These are phyloP conservation scores for Megatriorchis doriae DNA, from an alignment of 2,113 vertebrate species.

Conservation along the genomic window DNA sequence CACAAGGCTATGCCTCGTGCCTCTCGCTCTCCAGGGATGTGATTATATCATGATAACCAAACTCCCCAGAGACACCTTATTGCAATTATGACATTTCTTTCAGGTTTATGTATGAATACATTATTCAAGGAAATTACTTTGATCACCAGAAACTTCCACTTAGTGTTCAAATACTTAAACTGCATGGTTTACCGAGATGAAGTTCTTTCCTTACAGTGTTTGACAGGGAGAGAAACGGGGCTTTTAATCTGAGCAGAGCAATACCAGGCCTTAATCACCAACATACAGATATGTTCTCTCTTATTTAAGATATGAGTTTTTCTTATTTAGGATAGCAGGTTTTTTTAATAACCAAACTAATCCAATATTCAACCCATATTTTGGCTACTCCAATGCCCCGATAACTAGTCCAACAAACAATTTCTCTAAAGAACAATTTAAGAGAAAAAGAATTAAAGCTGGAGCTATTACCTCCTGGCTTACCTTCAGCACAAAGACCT, in stretches of 20 bases:
- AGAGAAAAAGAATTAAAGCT: background rate
- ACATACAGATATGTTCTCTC: background rate
- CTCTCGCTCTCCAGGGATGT: constrained; percentile 38
- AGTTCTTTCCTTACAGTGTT: constrained; percentile 46
- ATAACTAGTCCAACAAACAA: background rate
- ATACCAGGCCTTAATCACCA: background rate
- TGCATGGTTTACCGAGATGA: constrained; percentile 60
- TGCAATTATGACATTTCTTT: constrained; percentile 72
- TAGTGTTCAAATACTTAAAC: constrained; percentile 68
- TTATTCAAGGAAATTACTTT: constrained; percentile 69
- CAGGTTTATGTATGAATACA: constrained; percentile 69
- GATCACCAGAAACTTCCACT: constrained; percentile 70
- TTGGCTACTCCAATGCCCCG: background rate
- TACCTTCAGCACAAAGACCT: background rate
- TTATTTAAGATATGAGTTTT: background rate
- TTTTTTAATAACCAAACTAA: background rate
- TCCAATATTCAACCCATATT: background rate
- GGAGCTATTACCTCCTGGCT: background rate
- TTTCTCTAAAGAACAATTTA: background rate
- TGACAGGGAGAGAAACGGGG: constrained; percentile 41
- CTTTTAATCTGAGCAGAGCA: constrained; percentile 23
- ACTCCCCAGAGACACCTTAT: constrained; percentile 65
- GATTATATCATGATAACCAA: constrained; percentile 69
- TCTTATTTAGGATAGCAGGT: background rate
- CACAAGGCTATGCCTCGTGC: constrained; percentile 58